Conservation (phyloP, 2,113 vertebrate species). For the Tupaia chinensis region DNA sequence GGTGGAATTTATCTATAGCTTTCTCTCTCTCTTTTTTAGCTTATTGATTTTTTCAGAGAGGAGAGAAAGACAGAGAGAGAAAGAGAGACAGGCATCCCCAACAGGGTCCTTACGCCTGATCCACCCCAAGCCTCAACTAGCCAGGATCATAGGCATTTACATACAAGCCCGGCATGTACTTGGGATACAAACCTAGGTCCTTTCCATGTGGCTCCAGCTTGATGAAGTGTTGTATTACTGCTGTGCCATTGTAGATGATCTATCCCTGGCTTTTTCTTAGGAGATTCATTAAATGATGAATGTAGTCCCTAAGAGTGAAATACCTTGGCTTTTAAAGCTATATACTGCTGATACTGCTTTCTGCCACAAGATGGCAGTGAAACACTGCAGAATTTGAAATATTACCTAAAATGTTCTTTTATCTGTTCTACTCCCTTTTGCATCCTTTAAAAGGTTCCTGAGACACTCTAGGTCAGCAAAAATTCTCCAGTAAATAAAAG, state of each 20-base stretch:
- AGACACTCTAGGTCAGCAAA: constrained; percentile 9
- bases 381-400: constrained; percentile 60
- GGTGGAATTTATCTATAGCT: constrained; percentile 65
- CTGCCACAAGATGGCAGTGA: constrained; percentile 88
- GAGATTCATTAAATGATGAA: constrained; percentile 61
- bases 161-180: too few species aligned
- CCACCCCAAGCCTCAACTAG: too few species aligned
- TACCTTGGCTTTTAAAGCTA: neutral
- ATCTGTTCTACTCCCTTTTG: constrained; percentile 41
- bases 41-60: too few species aligned
- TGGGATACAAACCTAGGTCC: too few species aligned
- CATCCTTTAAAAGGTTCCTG: constrained; percentile 34
- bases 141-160: too few species aligned
- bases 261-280: constrained; percentile 65
- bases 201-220: too few species aligned
- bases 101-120: too few species aligned
- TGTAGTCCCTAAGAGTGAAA: constrained; percentile 62
- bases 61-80: too few species aligned
- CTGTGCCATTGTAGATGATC: too few species aligned
- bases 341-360: constrained; percentile 57
- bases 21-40: constrained; percentile 13
- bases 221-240: too few species aligned
- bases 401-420: constrained; percentile 37
- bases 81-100: too few species aligned
- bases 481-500: constrained; percentile 45